Base-by-base conservation (phyloP, 2,797 vertebrate genomes). In the Hyperoplus immaculatus region DNA sequence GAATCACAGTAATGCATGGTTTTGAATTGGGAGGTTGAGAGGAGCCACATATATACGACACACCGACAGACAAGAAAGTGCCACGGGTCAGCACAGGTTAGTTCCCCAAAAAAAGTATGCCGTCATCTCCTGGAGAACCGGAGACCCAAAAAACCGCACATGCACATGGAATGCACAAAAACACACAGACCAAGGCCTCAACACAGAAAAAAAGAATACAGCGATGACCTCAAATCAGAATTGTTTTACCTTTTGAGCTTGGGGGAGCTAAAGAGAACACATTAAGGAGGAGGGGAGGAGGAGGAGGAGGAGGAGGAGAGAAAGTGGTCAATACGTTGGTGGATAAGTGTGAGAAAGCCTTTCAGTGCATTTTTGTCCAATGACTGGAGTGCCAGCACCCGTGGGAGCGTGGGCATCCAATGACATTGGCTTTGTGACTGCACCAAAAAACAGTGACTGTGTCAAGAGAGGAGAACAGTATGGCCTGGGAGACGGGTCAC, bases 231-330 rank as follows among this genome's bases (percentile, higher is more conserved):
- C 73, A 74, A 93, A 92, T 77, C 81, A 92, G 93, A 94, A 81
- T 18, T 84, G 36, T 85, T 95, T 99, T 99, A 99, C 98, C 97
- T 99, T 97, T 95, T 99, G 97, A 90, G 98, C 97, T 97, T 99
- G 98, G 93, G 97, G 98, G 92, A 99, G 98, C 98, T 99, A 96
- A 81, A 88, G 80, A 87, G 94, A 94, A 83, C 86, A 94, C 89
- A 75, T 87, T 90, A 90, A 89, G 87, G 78, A 90, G 72, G 75
- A 75, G 54, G 59, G 69, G 69, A 80, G 29, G 29, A 29, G 29
- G 29, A 29, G 29, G 21, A 21, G 21, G 21, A 21, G 21, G 29
- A 29, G 29, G 29, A 29, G 72, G 75, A 87, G 77, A 90, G 81
- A 88, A 64, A 71, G 87, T 2, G 79, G 88, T 93, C 89, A 93